Conservation (phyloP, 2,113 vertebrate genomes). For the Propithecus coquereli region DNA sequence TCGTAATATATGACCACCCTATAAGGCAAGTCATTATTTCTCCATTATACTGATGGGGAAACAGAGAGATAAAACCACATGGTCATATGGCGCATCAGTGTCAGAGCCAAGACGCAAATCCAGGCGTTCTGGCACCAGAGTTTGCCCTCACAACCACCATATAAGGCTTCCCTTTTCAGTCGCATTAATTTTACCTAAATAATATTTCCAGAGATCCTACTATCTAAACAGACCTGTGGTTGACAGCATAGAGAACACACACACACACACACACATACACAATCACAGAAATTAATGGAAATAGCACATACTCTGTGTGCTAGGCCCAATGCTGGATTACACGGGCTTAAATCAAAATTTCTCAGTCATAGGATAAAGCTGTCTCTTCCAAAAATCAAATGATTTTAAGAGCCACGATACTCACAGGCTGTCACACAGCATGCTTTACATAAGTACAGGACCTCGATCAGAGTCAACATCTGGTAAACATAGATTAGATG, state of each 20-base stretch:
- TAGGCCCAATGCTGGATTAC: background rate
- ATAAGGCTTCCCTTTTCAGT: background rate
- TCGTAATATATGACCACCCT: background rate
- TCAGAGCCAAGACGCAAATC: background rate
- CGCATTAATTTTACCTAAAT: background rate
- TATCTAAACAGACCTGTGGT: background rate
- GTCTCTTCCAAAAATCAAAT: background rate
- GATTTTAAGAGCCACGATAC: background rate
- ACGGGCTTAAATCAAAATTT: background rate
- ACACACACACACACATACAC: background rate
- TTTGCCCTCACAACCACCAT: background rate
- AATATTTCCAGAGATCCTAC: background rate
- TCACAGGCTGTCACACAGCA: background rate
- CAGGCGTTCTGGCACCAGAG: background rate
- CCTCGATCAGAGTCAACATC: background rate
- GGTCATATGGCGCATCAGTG: background rate
- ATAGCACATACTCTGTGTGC: background rate
- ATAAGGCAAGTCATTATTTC: background rate
- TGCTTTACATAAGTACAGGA: background rate
- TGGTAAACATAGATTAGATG: background rate
- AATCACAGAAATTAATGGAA: background rate
- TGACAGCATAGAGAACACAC: background rate
- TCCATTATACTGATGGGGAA: background rate
- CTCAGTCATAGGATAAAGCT: background rate
- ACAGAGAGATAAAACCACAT: background rate